Conservation (phyloP, 2,797 vertebrate genomes). For the Setipinna tenuifilis region DNA sequence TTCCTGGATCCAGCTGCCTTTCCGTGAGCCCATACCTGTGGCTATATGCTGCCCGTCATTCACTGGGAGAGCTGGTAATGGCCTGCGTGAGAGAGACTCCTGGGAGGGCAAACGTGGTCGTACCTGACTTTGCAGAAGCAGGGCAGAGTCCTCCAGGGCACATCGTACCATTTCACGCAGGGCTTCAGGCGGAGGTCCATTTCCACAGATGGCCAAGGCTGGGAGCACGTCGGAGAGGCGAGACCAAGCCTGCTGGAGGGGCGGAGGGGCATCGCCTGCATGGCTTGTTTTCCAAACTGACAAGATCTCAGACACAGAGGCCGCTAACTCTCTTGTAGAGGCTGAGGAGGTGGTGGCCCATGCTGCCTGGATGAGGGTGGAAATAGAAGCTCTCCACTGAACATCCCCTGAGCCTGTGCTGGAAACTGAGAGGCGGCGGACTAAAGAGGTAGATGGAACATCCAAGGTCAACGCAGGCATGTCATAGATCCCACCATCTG, state of each 20-base stretch:
- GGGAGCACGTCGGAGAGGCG: conserved; percentile 77
- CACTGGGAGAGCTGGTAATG: conserved; percentile 84
- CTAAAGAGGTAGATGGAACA: conserved; percentile 67
- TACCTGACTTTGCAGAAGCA: conserved; percentile 75
- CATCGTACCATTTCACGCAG: conserved; percentile 71
- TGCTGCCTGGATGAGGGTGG: conserved; percentile 70
- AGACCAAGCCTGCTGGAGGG: conserved; percentile 76
- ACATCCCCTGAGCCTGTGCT: conserved; percentile 77
- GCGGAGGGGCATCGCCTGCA: conserved; percentile 67
- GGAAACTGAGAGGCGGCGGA: conserved; percentile 76
- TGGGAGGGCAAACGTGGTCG: conserved; percentile 86
- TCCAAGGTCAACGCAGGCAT: conserved; percentile 80
- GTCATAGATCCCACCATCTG: conserved; percentile 82
- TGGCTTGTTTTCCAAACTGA: conserved; percentile 78
- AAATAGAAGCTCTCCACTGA: conserved; percentile 74
- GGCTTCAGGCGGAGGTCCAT: conserved; percentile 70
- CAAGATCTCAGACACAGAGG: conserved; percentile 77
- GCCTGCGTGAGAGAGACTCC: conserved; percentile 88
- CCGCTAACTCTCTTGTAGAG: conserved; percentile 73
- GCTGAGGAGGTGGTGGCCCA: conserved; percentile 62
- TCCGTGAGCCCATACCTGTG: conserved; percentile 81
- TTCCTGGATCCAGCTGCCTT: conserved; percentile 92
- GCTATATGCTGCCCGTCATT: conserved; percentile 73
- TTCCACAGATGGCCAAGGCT: conserved; percentile 66
- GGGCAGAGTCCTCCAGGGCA: conserved; percentile 76